These are phyloP conservation scores for Agrenia bidenticulata DNA, from an alignment of 2,888 invertebrate species.

Conservation along the genomic window DNA sequence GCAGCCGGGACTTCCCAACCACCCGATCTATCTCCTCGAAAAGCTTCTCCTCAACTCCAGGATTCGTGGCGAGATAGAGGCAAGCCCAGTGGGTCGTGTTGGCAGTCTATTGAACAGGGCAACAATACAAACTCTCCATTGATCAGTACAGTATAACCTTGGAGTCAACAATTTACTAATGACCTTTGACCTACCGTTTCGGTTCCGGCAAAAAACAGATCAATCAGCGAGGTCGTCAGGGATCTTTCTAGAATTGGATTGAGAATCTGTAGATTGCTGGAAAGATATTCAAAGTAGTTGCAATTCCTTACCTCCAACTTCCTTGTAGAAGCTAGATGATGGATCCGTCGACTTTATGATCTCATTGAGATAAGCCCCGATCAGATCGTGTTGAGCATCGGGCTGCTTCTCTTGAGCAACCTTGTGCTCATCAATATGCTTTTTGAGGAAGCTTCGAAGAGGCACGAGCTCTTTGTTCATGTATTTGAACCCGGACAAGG, in stretches of 20 bases:
- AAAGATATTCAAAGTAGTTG: neutral
- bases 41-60: slow-evolving; percentile 71
- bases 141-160: too few relatives aligned
- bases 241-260: slow-evolving; percentile 64
- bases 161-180: too few relatives aligned
- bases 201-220: slow-evolving; percentile 83
- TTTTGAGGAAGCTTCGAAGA: slow-evolving; percentile 26
- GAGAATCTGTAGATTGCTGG: neutral
- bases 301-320: slow-evolving; percentile 28
- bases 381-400: slow-evolving; percentile 29
- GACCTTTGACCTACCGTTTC: too few relatives aligned
- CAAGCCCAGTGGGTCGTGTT: slow-evolving; percentile 77
- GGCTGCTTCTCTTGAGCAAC: slow-evolving; percentile 16
- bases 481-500: slow-evolving; percentile 30
- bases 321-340: slow-evolving; percentile 34
- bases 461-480: slow-evolving; percentile 34
- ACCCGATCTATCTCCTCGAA: slow-evolving; percentile 76
- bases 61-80: slow-evolving; percentile 70
- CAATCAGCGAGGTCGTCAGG: slow-evolving; percentile 75
- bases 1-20: slow-evolving; percentile 68
- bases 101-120: too few relatives aligned
- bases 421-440: slow-evolving; percentile 25
- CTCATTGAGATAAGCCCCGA: slow-evolving; percentile 36
- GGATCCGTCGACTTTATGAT: slow-evolving; percentile 36
- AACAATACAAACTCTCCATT: too few relatives aligned